Conservation (phyloP, 2,113 vertebrate genomes). For the Xiphophorus hellerii region DNA sequence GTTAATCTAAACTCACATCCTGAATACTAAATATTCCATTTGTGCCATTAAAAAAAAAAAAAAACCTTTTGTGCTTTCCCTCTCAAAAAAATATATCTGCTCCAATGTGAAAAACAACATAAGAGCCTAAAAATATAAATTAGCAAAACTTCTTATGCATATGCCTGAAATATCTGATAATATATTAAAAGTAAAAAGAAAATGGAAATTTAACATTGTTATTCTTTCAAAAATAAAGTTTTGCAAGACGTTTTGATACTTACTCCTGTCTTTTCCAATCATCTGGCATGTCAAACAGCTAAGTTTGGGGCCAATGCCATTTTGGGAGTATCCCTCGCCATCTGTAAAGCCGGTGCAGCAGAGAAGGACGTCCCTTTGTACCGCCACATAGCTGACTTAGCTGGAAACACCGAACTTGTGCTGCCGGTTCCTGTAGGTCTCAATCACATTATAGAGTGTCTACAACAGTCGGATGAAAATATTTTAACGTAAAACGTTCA, state of each 20-base stretch:
- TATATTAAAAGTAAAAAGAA: not conserved
- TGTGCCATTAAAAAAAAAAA: not conserved
- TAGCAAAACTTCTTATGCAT: not conserved
- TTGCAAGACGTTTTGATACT: not conserved
- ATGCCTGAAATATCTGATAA: not conserved
- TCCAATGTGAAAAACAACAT: not conserved
- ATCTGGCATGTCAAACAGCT: conserved; percentile 75
- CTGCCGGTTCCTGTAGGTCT: conserved; percentile 91
- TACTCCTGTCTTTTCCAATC: not conserved
- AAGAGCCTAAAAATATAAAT: not conserved
- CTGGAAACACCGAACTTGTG: conserved; percentile 94
- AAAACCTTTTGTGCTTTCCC: not conserved
- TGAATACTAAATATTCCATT: too few relatives aligned
- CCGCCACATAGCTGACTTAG: conserved; percentile 94
- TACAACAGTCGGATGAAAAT: not conserved
- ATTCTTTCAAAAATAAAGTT: not conserved
- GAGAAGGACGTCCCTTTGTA: conserved; percentile 92
- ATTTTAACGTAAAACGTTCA: fast-evolving
- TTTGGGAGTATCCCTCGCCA: conserved; percentile 90
- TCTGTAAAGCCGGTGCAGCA: conserved; percentile 93
- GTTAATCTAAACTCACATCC: too few relatives aligned
- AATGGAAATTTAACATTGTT: not conserved
- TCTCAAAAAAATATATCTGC: not conserved
- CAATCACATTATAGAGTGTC: not conserved
- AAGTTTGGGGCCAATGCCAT: conserved; percentile 94